Conservation (phyloP, 2,888 invertebrate species). For the Seira musarum region DNA sequence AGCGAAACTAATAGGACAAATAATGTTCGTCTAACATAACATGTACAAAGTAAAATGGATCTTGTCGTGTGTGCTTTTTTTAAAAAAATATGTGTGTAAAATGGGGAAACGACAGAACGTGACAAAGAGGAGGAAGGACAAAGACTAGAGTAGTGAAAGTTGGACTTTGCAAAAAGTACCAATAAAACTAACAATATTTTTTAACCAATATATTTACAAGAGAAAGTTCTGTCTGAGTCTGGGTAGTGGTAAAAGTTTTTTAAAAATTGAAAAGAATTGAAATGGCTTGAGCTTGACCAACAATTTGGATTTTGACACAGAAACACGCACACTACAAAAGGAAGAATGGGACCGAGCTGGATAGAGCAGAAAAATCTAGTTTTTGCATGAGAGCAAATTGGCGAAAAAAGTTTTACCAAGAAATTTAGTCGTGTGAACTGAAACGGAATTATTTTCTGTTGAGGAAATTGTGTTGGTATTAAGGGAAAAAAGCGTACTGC, state of each 20-base stretch:
- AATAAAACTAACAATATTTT: not conserved
- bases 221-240: conserved; percentile 29
- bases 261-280: not conserved
- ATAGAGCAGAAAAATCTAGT: not conserved
- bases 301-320: conserved; percentile 50
- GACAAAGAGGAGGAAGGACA: conserved; percentile 42
- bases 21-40: not conserved
- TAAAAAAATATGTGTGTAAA: not conserved
- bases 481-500: too few relatives aligned
- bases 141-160: conserved; percentile 21
- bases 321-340: conserved; percentile 31
- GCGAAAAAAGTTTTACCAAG: conserved; percentile 1
- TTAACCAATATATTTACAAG: conserved; percentile 1
- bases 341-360: not conserved
- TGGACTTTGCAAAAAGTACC: not conserved
- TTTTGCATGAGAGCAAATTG: not conserved
- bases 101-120: conserved; percentile 46
- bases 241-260: conserved; percentile 16
- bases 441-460: conserved; percentile 16
- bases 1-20: not conserved
- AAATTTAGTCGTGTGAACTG: conserved; percentile 36
- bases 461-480: not conserved
- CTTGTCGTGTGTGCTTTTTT: too few relatives aligned
- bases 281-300: conserved; percentile 23
- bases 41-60: too few relatives aligned